Evolutionary conservation across 2,797 vertebrate genomes (phyloP).

Genomic region (Darevskia mixta): DNA sequence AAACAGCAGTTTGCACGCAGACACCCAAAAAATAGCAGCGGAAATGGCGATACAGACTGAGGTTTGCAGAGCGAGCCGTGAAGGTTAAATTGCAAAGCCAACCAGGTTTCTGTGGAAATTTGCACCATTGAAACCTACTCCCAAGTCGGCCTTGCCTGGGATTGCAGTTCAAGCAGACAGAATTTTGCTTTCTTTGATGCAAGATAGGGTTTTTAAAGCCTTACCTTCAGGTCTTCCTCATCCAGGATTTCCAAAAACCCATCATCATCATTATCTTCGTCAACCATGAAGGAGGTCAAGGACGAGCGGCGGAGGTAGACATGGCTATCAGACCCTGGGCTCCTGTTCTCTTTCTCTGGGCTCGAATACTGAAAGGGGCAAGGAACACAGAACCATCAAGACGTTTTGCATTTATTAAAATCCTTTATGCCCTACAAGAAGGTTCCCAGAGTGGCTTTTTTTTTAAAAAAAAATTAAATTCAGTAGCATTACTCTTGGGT

Average conservation of each 20-base stretch:
- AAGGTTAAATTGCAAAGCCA: neutral
- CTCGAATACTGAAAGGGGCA: conserved; percentile 56
- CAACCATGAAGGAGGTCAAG: conserved; percentile 71
- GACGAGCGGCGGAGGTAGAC: conserved; percentile 78
- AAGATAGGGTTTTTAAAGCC: too few relatives aligned
- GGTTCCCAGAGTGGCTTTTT: too few relatives aligned
- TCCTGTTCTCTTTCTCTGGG: conserved; percentile 67
- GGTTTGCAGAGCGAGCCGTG: too few relatives aligned
- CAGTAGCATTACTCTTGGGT: too few relatives aligned
- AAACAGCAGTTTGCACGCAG: too few relatives aligned
- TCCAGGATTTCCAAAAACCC: conserved; percentile 89
- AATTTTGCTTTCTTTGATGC: neutral
- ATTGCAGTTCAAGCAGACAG: neutral
- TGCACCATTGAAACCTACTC: neutral
- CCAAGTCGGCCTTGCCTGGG: neutral
- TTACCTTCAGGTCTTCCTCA: conserved; percentile 81
- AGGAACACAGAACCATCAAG: neutral
- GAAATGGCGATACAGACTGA: rapidly evolving
- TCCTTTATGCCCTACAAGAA: too few relatives aligned
- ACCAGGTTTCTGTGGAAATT: neutral
- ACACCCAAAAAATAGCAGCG: neutral
- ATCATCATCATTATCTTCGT: conserved; percentile 85
- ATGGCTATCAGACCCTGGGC: conserved; percentile 77
- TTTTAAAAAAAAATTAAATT: too few relatives aligned
- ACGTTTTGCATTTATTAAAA: too few relatives aligned